These are phyloP conservation scores for Octonoba sinensis DNA, from an alignment of 2,888 invertebrate genomes.

Conservation along the genomic window DNA sequence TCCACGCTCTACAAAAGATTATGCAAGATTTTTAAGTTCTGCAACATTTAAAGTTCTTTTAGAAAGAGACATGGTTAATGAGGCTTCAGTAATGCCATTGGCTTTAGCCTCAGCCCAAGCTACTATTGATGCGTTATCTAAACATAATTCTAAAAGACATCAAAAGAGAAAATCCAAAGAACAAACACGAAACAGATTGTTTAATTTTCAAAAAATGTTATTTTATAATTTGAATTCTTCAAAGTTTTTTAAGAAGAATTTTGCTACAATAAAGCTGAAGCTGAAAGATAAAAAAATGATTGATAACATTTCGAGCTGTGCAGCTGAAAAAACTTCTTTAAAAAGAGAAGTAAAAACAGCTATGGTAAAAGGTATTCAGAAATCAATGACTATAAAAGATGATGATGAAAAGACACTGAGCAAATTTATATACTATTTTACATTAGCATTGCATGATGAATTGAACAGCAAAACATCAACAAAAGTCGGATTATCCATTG, in stretches of 20 bases:
- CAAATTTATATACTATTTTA: too few species aligned
- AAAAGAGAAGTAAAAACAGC: too few species aligned
- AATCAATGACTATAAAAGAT: too few species aligned
- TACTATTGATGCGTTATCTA: not conserved
- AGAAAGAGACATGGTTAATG: not conserved
- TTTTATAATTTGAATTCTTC: conserved; percentile 46
- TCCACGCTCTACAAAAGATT: not conserved
- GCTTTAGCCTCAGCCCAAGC: conserved; percentile 9
- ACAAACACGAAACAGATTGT: conserved; percentile 14
- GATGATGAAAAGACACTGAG: too few species aligned
- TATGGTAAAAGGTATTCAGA: too few species aligned
- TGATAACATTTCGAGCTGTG: conserved; percentile 13
- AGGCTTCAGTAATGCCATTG: not conserved
- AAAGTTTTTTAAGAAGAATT: conserved; percentile 34
- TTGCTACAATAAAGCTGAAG: conserved; percentile 12
- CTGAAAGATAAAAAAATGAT: conserved; percentile 1
- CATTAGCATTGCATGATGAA: too few species aligned
- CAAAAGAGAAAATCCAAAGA: not conserved
- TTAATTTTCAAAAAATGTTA: conserved; percentile 26
- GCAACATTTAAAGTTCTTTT: conserved; percentile 6
- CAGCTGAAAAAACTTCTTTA: not conserved
- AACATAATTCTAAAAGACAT: not conserved
- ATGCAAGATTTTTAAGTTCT: conserved; percentile 11
- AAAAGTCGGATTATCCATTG: too few species aligned
- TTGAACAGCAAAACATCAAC: too few species aligned